Evolutionary conservation across 2,888 invertebrate genomes (phyloP), one percentile per base, ranked within the genome.

Genomic region (Clunio marinus): DNA sequence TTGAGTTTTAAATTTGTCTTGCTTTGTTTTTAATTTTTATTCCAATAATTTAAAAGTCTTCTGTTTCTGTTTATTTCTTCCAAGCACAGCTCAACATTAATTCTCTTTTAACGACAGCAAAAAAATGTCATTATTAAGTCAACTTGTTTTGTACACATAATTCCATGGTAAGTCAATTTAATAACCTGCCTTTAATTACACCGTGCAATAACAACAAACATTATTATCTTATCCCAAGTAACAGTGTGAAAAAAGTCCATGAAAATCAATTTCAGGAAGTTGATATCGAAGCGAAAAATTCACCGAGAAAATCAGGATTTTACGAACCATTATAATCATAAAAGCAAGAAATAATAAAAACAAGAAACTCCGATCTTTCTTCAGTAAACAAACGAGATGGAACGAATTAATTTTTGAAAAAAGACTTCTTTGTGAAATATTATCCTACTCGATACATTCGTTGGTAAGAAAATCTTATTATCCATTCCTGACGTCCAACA

Each of bases 401-500:
- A 66, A 66, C 66, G 35, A 66, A 66, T 66, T 20, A 25, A 27
- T 32, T 32, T 27, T n/a, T 20, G 5, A 46, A 46, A 63, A 27
- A 17, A 25, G 13, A 55, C 27, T 55, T 66, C 35, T 25, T 55
- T 35, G 60, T 32, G 35, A 60, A 60, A 22, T 51, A 41, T 41
- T 41, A 51, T 51, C 51, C 51, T 51, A 20, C 5, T 45, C 45
- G 45, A 45, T 45, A 15, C 4, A 17, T 51, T 20, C 10, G n/a
- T 4, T 20, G 51, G 41, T 13, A 55, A 55, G 55, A 27, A n/a
- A n/a, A n/a, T n/a, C n/a, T n/a, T n/a, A n/a, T n/a, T n/a, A n/a
- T n/a, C n/a, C n/a, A n/a, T n/a, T n/a, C n/a, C 24, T 55, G 66
- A 66, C 66, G 66, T 66, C 25, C 66, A 55, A 66, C 66, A 66